phyloP scores from a whole-genome alignment of 2,797 vertebrate genomes.

The Pseudocheirus occidentalis region DNA sequence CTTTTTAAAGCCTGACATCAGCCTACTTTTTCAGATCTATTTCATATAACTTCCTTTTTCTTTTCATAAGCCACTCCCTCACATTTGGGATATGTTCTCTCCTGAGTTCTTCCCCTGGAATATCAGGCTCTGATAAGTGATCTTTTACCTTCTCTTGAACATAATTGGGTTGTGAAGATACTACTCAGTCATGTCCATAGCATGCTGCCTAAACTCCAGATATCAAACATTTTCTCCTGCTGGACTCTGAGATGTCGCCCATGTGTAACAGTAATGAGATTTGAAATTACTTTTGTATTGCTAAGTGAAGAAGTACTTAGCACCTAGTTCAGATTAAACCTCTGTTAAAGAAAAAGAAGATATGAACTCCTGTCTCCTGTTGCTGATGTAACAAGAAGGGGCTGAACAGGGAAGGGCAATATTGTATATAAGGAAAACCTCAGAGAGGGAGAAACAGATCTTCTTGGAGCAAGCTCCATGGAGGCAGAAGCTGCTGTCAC shows the following conservation, averaged over 20 bases:
- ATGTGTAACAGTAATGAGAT: neutral
- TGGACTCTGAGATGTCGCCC: neutral
- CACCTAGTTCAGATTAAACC: no score
- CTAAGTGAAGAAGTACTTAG: no score
- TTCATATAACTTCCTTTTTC: neutral
- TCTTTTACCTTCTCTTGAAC: neutral
- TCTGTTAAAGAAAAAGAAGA: no score
- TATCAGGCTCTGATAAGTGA: neutral
- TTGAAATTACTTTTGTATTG: no score
- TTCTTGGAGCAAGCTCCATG: no score
- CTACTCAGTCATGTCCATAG: neutral
- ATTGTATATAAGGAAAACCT: no score
- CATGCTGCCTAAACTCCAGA: neutral
- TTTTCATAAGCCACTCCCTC: neutral
- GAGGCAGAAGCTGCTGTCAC: no score
- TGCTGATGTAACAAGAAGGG: no score
- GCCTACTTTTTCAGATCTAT: neutral
- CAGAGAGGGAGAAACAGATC: no score
- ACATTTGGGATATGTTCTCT: neutral
- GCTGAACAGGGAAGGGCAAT: no score
- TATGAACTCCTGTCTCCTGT: no score
- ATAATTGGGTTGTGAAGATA: neutral
- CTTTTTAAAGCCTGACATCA: neutral
- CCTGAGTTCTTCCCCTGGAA: neutral
- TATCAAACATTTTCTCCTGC: neutral